Percentiles rank a stretch among this genome's conserved stretches.
phyloP scores from a whole-genome alignment of 2,113 vertebrate genomes.

The Hemiscyllium ocellatum region DNA sequence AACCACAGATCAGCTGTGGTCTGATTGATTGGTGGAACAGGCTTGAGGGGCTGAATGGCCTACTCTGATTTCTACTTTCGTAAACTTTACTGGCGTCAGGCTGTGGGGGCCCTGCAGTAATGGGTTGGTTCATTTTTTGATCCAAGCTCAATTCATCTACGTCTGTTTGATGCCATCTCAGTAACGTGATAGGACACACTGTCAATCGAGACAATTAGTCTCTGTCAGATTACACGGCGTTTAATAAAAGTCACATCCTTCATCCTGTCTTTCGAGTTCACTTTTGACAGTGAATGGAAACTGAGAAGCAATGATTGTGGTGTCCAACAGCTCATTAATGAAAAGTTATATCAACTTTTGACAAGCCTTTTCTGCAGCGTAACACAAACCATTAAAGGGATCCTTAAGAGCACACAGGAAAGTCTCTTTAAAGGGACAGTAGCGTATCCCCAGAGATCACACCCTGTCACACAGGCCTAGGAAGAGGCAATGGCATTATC shows the following conservation, averaged over 20 bases:
- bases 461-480: not conserved
- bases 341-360: conserved; percentile 31
- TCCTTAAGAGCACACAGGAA: not conserved
- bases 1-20: not conserved
- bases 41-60: not conserved
- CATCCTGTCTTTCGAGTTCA: not conserved
- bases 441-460: too few species aligned
- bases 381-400: conserved; percentile 3
- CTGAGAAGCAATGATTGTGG: not conserved
- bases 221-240: conserved; percentile 4
- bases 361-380: not conserved
- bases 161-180: conserved; percentile 35
- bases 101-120: too few species aligned
- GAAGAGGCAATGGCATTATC: too few species aligned
- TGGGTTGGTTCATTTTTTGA: not conserved
- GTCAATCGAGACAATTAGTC: conserved; percentile 31
- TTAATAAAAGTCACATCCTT: conserved; percentile 9
- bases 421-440: not conserved
- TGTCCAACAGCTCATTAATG: conserved; percentile 34
- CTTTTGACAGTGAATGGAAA: not conserved
- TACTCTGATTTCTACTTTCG: not conserved
- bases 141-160: not conserved
- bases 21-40: not conserved
- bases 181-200: conserved; percentile 34
- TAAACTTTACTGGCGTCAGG: not conserved